Percentiles rank a stretch among this genome's conserved stretches.
These are phyloP conservation scores for Euthynnus affinis DNA, from an alignment of 2,797 vertebrate genomes.

Conservation along the genomic window DNA sequence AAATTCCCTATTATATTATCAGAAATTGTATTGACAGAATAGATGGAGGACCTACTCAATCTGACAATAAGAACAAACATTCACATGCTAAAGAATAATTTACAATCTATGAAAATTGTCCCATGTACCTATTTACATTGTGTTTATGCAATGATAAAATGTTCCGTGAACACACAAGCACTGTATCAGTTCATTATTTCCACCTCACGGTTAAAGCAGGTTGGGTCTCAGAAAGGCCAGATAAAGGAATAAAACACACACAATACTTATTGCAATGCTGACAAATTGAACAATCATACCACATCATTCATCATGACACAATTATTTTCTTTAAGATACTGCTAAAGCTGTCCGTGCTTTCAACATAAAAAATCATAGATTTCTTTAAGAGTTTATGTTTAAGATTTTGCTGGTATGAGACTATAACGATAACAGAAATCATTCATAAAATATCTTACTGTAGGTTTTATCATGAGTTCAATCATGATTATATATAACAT, in stretches of 20 bases:
- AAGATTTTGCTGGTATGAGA: background rate
- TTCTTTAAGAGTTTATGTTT: background rate
- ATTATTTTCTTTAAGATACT: constrained; percentile 4
- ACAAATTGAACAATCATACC: background rate
- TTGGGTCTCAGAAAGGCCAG: constrained; percentile 1
- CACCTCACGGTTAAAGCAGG: background rate
- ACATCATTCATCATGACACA: background rate
- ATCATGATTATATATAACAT: background rate
- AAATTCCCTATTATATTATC: background rate
- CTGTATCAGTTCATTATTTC: constrained; percentile 7
- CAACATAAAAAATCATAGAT: background rate
- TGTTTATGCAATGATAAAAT: background rate
- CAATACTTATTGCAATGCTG: background rate
- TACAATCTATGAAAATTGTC: too few relatives aligned
- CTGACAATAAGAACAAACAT: background rate
- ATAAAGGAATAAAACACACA: constrained; percentile 1
- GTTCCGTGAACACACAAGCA: background rate
- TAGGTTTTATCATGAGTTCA: background rate
- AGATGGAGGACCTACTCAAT: background rate
- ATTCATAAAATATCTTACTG: background rate
- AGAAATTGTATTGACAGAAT: background rate
- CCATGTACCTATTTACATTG: background rate
- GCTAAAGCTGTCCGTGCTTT: background rate
- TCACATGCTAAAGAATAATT: background rate
- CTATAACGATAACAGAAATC: background rate